Base-by-base conservation (phyloP, 2,888 invertebrate species). In the Boloria selene region DNA sequence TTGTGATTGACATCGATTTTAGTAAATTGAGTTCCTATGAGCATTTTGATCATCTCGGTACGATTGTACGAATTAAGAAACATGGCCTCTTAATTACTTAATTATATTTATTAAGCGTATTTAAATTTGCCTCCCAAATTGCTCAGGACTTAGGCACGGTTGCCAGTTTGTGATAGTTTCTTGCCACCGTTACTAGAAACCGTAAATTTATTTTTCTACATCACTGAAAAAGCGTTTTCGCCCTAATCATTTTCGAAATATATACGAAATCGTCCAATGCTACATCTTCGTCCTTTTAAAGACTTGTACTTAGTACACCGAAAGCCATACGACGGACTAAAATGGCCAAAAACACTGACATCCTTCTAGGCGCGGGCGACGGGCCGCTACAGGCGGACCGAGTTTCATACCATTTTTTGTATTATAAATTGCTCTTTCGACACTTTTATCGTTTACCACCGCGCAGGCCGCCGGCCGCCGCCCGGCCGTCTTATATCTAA, bases 241-340 rank as follows among this genome's bases (percentile, higher is more conserved):
- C 81, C 84, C 79, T 75, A 71, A 77, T 74, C 65, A 69, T 74
- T 59, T 66, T 77, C 77, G 80, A 77, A 80, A 78, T 83, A 81
- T 78, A 74, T 81, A 80, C 80, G 85, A 78, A 88, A 87, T 89
- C 90, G 90, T 91, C 91, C 91, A 91, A 83, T 82, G 77, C 85
- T 81, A 90, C 83, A 90, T 89, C 90, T 91, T 91, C 92, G 92
- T 92, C 92, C 92, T 89, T 80, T 73, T 80, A 85, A 91, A 91
- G 92, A 92, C 92, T 92, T 79, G 91, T 91, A 90, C 88, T 85
- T 87, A 90, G 90, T 90, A 87, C 88, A 83, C 75, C 73, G 76
- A 75, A 78, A 74, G 79, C 80, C 81, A 78, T 79, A 77, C 77
- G 83, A 84, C 82, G 82, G 80, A 81, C 77, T 76, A 76, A 74